Conservation (phyloP, 2,888 invertebrate genomes). For the Erpobdella octoculata region DNA sequence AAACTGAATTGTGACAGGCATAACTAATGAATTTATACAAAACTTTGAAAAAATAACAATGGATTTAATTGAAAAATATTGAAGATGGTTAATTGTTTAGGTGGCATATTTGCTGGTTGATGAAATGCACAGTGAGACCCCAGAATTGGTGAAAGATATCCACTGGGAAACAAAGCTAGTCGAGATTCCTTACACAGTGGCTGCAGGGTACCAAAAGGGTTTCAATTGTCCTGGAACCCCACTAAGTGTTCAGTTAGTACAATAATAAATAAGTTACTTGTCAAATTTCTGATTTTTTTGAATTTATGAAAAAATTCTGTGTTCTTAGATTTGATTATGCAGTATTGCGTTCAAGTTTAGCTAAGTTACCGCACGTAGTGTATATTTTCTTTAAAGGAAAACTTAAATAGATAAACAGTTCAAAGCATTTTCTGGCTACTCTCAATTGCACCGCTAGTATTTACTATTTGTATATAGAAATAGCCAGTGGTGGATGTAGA, state of each 20-base stretch:
- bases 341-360: too few species aligned
- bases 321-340: too few species aligned
- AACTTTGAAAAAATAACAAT: not conserved
- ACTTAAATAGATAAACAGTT: too few species aligned
- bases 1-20: not conserved
- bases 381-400: too few species aligned
- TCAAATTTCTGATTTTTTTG: too few species aligned
- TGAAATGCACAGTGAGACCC: conserved; percentile 5
- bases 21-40: not conserved
- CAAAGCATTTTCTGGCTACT: too few species aligned
- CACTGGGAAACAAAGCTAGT: not conserved
- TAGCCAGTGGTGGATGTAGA: too few species aligned
- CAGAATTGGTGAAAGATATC: conserved; percentile 1
- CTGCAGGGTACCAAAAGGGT: not conserved
- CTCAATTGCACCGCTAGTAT: too few species aligned
- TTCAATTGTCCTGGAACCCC: conserved; percentile 5
- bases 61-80: not conserved
- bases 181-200: conserved; percentile 20
- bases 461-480: too few species aligned
- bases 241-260: not conserved
- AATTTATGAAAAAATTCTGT: too few species aligned
- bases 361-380: too few species aligned
- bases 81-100: not conserved
- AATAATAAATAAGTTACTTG: too few species aligned
- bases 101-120: conserved; percentile 13